phyloP scores from a whole-genome alignment of 2,888 invertebrate species.

The Drosophila nigritarsus region DNA sequence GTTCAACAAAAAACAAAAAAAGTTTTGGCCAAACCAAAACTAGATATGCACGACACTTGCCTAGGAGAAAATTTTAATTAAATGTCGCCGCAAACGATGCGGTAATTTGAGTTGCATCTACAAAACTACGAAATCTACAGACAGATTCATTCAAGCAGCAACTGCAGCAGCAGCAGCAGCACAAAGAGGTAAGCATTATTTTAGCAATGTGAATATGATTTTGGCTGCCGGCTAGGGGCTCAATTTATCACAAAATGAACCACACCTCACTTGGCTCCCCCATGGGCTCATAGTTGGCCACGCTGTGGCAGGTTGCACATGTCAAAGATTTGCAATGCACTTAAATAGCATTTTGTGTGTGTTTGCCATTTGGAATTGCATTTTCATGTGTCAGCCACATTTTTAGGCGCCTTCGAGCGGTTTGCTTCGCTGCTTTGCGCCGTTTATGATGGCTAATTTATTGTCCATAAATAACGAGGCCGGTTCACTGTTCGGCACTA shows the following conservation, averaged over 20 bases:
- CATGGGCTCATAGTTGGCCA: not conserved
- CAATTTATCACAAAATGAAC: constrained; percentile 72
- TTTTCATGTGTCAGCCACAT: constrained; percentile 80
- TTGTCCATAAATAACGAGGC: constrained; percentile 37
- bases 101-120: constrained; percentile 68
- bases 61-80: constrained; percentile 77
- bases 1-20: constrained; percentile 10
- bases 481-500: constrained; percentile 28
- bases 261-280: constrained; percentile 21
- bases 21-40: constrained; percentile 40
- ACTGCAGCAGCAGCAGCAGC: constrained; percentile 2
- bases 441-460: constrained; percentile 58
- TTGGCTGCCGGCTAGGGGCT: constrained; percentile 71
- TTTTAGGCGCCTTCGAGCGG: constrained; percentile 71
- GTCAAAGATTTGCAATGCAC: constrained; percentile 72
- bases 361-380: constrained; percentile 69
- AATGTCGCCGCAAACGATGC: constrained; percentile 81
- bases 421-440: constrained; percentile 9
- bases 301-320: constrained; percentile 53
- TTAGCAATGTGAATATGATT: constrained; percentile 78
- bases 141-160: constrained; percentile 39
- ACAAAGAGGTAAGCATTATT: constrained; percentile 63
- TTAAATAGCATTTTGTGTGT: constrained; percentile 67
- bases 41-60: constrained; percentile 38
- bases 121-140: constrained; percentile 36